phyloP scores from a whole-genome alignment of 2,797 vertebrate species.

The Sebastes baramenuke region DNA sequence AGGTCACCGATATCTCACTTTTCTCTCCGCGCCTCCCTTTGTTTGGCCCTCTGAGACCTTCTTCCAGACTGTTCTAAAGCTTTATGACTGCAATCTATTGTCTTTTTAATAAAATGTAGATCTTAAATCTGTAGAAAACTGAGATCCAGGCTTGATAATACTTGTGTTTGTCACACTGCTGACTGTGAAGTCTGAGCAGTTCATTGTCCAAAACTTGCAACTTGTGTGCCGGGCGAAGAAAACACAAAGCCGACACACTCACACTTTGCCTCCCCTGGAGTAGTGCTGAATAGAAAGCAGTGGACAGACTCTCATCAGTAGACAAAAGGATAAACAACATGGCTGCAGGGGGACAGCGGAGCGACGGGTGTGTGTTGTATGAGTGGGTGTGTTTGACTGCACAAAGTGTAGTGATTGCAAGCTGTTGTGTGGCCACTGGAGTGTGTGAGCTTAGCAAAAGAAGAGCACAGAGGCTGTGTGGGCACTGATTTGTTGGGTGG shows the following conservation, averaged over 20 bases:
- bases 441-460: slow-evolving; percentile 30
- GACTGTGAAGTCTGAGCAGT: slow-evolving; percentile 1
- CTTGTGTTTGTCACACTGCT: slow-evolving; percentile 7
- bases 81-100: neutral
- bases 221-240: neutral
- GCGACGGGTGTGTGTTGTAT: neutral
- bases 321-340: slow-evolving; percentile 26
- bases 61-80: neutral
- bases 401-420: neutral
- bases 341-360: slow-evolving; percentile 16
- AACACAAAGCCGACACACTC: neutral
- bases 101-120: neutral
- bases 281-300: neutral
- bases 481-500: slow-evolving; percentile 25
- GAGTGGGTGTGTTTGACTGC: neutral
- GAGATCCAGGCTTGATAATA: too few species aligned
- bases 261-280: neutral
- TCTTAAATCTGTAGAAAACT: neutral
- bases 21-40: neutral
- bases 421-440: slow-evolving; percentile 18
- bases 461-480: slow-evolving; percentile 4
- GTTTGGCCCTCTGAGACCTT: neutral
- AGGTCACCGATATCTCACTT: neutral
- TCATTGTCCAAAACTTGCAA: neutral
- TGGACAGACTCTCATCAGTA: slow-evolving; percentile 20